Conservation (phyloP, 1,140 invertebrate species). For the Papilio glaucus region DNA sequence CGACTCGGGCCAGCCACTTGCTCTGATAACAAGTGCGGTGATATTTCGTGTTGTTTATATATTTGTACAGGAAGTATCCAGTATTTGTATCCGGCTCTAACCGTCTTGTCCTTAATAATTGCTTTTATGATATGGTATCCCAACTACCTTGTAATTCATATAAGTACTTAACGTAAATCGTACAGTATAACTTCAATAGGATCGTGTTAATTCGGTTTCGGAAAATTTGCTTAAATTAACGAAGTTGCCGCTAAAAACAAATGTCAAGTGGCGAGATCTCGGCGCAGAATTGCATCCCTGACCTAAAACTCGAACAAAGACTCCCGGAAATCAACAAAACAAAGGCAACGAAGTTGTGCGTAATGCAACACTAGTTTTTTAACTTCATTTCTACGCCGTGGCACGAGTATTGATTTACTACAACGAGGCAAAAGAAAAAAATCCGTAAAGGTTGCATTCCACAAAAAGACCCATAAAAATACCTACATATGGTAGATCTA, state of each 20-base stretch:
- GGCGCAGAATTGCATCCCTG: slow-evolving; percentile 28
- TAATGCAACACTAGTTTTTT: slow-evolving; percentile 24
- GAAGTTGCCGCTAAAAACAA: slow-evolving; percentile 15
- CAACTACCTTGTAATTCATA: neutral
- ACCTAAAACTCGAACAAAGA: slow-evolving; percentile 37
- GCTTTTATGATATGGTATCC: neutral
- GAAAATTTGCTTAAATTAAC: neutral
- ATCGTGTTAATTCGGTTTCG: neutral
- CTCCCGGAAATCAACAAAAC: slow-evolving; percentile 23
- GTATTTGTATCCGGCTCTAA: neutral
- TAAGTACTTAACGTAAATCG: neutral
- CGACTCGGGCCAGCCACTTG: slow-evolving; percentile 16
- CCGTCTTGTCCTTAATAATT: neutral
- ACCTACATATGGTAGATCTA: slow-evolving; percentile 40
- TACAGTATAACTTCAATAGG: neutral
- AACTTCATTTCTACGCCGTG: slow-evolving; percentile 12
- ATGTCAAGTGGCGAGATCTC: slow-evolving; percentile 16
- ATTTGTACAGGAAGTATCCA: slow-evolving; percentile 8
- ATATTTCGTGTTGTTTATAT: slow-evolving; percentile 10
- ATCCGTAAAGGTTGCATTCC: slow-evolving; percentile 39
- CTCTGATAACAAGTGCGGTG: slow-evolving; percentile 13
- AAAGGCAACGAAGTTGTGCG: slow-evolving; percentile 1
- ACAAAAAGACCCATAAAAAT: slow-evolving; percentile 46
- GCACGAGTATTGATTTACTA: slow-evolving; percentile 38
- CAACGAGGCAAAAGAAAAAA: slow-evolving; percentile 41